Evolutionary conservation across 2,113 vertebrate species (phyloP).

Genomic region (Oryzias celebensis): DNA sequence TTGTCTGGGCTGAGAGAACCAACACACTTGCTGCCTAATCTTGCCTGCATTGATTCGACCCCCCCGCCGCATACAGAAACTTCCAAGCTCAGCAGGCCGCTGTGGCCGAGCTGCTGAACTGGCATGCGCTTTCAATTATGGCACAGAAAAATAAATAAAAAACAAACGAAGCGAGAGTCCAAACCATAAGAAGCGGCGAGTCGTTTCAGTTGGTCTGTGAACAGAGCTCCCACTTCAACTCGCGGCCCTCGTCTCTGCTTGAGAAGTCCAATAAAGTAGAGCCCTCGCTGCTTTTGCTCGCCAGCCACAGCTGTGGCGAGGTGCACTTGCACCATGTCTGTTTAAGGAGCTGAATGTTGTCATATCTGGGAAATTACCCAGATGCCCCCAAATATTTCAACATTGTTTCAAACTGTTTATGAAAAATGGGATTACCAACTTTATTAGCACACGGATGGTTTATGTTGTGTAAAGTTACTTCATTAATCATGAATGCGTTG

Average conservation of each 20-base stretch:
- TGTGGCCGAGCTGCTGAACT: conserved; percentile 29
- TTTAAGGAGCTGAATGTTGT: conserved; percentile 35
- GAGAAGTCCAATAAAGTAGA: conserved; percentile 51
- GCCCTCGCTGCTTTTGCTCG: conserved; percentile 39
- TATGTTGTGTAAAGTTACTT: conserved; percentile 40
- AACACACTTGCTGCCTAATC: conserved; percentile 53
- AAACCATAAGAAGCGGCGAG: conserved; percentile 38
- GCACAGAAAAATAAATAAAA: conserved; percentile 4
- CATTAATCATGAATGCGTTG: conserved; percentile 61
- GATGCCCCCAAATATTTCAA: no score
- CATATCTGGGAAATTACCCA: conserved; percentile 23
- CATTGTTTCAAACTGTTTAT: no score
- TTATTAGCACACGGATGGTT: conserved; percentile 21
- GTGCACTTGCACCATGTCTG: conserved; percentile 19
- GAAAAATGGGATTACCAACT: not conserved
- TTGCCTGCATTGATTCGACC: conserved; percentile 63
- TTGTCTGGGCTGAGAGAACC: conserved; percentile 34
- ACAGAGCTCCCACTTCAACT: conserved; percentile 29
- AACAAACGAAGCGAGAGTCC: conserved; percentile 43
- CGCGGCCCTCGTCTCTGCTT: conserved; percentile 27
- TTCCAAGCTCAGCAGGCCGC: conserved; percentile 54
- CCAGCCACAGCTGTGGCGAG: conserved; percentile 20
- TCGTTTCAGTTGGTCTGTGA: conserved; percentile 55
- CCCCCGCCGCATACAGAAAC: conserved; percentile 29
- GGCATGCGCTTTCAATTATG: conserved; percentile 49